Conservation (phyloP, 2,113 vertebrate genomes). For the Ophthalmotilapia sp. region DNA sequence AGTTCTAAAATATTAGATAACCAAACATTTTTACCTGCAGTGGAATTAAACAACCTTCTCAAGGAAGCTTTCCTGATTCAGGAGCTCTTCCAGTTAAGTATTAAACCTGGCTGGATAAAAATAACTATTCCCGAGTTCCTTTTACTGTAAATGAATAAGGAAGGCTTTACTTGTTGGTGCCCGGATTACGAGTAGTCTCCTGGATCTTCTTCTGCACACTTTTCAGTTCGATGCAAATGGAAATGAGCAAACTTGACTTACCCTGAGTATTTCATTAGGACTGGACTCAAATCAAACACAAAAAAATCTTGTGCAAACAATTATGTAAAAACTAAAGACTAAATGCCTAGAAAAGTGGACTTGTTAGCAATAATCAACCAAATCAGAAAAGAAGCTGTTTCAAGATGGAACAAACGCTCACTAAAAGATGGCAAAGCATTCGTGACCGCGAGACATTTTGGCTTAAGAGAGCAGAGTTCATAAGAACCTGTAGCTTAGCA, state of each 20-base stretch:
- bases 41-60: neutral
- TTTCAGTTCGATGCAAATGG: neutral
- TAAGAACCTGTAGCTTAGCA: neutral
- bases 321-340: neutral
- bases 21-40: neutral
- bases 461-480: neutral
- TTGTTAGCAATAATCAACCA: neutral
- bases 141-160: neutral
- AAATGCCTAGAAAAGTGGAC: neutral
- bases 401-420: neutral
- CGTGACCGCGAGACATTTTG: neutral
- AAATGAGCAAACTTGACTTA: conserved; percentile 12
- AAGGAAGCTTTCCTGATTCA: neutral
- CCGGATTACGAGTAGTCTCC: neutral
- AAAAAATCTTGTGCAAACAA: neutral
- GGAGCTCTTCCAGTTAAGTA: neutral
- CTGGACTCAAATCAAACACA: neutral
- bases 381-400: neutral
- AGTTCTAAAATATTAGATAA: neutral
- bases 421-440: neutral
- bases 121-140: neutral
- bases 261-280: neutral
- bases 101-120: neutral
- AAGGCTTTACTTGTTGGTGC: neutral
- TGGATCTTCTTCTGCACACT: neutral